Evolutionary conservation across 2,113 vertebrate genomes (phyloP).

Genomic region (Cavia aperea): DNA sequence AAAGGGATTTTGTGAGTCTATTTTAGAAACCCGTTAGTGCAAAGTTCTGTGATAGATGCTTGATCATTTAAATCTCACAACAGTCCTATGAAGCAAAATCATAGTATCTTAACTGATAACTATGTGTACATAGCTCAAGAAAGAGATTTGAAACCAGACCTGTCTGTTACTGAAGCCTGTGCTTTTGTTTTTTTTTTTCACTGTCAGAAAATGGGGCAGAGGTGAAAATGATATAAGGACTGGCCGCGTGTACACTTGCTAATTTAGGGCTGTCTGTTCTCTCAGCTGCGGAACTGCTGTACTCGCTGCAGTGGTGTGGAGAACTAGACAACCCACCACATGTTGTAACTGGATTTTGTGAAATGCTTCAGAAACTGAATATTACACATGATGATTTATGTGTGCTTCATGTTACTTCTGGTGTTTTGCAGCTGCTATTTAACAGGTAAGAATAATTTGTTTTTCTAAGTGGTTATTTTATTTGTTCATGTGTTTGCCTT

Average conservation of each 20-base stretch:
- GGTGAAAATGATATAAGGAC: not conserved
- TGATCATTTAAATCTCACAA: not conserved
- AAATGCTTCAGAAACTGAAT: conserved; percentile 80
- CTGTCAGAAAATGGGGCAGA: not conserved
- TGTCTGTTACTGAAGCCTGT: not conserved
- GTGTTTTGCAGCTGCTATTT: conserved; percentile 82
- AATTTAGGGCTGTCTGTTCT: not conserved
- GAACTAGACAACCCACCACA: conserved; percentile 81
- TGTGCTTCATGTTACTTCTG: conserved; percentile 62
- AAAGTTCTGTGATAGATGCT: not conserved
- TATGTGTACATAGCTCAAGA: not conserved
- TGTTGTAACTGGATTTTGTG: conserved; percentile 78
- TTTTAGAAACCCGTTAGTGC: not conserved
- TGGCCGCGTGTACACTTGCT: not conserved
- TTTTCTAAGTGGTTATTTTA: conserved; percentile 10
- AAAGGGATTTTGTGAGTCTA: not conserved
- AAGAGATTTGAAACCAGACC: not conserved
- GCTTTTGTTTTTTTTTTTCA: not conserved
- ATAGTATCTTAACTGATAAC: not conserved
- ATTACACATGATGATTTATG: conserved; percentile 76
- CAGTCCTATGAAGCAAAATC: not conserved
- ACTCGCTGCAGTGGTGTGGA: conserved; percentile 92
- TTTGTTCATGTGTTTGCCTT: conserved; percentile 22
- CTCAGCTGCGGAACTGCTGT: conserved; percentile 88
- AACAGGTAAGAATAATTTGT: conserved; percentile 77